Base-by-base conservation (phyloP, 2,888 invertebrate species). In the Patella ulyssiponensis region DNA sequence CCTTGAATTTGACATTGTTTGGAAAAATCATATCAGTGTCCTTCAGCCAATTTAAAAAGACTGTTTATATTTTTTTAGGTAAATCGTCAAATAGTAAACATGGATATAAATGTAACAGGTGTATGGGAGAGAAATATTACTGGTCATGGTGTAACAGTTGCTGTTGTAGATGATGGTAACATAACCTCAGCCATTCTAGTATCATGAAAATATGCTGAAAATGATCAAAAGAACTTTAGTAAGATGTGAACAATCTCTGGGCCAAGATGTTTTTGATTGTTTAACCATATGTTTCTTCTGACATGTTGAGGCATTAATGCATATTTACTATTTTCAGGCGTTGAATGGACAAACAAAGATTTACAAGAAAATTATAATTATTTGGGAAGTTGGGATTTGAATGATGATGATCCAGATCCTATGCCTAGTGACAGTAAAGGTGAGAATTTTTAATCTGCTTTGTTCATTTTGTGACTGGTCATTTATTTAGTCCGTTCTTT, bases 91-190 rank as follows among this genome's bases (percentile, higher is more conserved):
- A 72, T 81, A 11, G 27, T 56, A 1, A 81, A 80, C 1, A 87
- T 87, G 85, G 91, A 91, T 78, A 85, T 91, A 73, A 91, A 91
- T 82, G 90, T 91, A 52, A 89, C 88, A 1, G 89, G 86, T 11
- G 89, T 91, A 7, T 91, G 91, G 91, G 80, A 80, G 69, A 78
- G 79, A 15, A 87, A 87, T 64, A 81, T 89, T 33, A 90, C 90
- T 17, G 91, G 91, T 0, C 71, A 74, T 44, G 91, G 90, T 12
- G 86, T 91, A 52, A 90, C 89, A 7, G 89, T 90, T 1, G 88
- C 89, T 77, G 89, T 91, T 2, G 88, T 91, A 14, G 91, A 91
- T 83, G 91, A 91, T 84, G 91, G 91, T 87, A 78, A 77, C 84
- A 73, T 64, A n/a, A n/a, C n/a, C n/a, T n/a, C n/a, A n/a, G n/a